Evolutionary conservation across 2,888 invertebrate species (phyloP).

Genomic region (Arrhopalites spinosus): DNA sequence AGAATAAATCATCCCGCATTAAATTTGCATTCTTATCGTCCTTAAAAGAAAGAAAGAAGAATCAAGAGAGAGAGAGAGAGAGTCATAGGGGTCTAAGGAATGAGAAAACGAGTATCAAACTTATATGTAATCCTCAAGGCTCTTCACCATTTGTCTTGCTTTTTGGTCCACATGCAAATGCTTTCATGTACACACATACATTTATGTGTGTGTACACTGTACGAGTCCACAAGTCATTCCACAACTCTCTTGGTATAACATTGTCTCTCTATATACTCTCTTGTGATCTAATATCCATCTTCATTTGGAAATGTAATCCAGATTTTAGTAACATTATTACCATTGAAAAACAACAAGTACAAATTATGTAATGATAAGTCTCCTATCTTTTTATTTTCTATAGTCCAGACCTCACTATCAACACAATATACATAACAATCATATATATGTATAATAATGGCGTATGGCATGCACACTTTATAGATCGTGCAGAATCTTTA

Average conservation of each 20-base stretch:
- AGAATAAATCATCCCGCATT: constrained; percentile 34
- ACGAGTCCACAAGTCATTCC: too few relatives aligned
- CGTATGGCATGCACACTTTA: neutral
- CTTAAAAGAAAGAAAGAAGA: constrained; percentile 7
- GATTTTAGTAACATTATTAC: too few relatives aligned
- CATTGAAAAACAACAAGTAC: too few relatives aligned
- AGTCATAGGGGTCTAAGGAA: neutral
- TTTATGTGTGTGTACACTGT: neutral
- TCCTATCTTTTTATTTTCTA: neutral
- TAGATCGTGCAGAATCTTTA: constrained; percentile 6
- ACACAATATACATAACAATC: neutral
- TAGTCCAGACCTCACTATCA: neutral
- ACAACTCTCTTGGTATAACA: too few relatives aligned
- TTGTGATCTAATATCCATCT: too few relatives aligned
- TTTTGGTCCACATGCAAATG: neutral
- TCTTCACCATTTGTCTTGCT: constrained; percentile 6
- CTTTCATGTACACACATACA: neutral
- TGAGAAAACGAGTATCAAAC: neutral
- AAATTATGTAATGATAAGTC: neutral
- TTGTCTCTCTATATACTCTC: too few relatives aligned
- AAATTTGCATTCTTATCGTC: constrained; percentile 37
- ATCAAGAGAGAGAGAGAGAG: neutral
- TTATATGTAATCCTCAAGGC: constrained; percentile 10
- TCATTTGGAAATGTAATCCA: too few relatives aligned
- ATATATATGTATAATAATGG: neutral